Evolutionary conservation across 2,113 vertebrate species (phyloP).

Genomic region (Gobius niger): DNA sequence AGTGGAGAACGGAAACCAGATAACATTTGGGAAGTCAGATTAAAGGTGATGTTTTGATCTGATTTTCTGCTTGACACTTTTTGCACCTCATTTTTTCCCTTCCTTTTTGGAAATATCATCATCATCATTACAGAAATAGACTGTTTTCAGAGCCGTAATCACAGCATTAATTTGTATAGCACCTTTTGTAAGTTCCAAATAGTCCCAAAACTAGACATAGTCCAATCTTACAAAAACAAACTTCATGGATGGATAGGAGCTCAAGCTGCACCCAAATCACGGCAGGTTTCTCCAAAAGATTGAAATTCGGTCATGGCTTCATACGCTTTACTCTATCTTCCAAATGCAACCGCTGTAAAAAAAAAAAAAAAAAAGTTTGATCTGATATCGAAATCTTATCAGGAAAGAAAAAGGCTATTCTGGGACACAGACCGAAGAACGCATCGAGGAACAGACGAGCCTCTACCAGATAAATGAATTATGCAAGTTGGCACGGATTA

Average conservation of each 20-base stretch:
- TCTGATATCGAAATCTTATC: slow-evolving; percentile 10
- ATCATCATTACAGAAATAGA: too few species aligned
- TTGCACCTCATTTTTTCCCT: not conserved
- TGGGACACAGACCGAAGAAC: not conserved
- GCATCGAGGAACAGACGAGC: not conserved
- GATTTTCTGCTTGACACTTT: slow-evolving; percentile 17
- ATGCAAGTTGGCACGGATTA: slow-evolving; percentile 2
- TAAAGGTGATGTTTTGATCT: slow-evolving; percentile 17
- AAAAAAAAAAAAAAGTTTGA: not conserved
- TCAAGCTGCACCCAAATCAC: not conserved
- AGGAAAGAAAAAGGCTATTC: not conserved
- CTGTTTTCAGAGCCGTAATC: too few species aligned
- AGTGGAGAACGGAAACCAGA: slow-evolving; percentile 13
- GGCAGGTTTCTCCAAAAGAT: not conserved
- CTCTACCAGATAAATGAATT: not conserved
- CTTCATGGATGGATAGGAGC: not conserved
- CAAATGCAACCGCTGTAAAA: slow-evolving; percentile 4
- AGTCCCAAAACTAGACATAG: not conserved
- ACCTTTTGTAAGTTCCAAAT: too few species aligned
- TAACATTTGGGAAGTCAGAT: slow-evolving; percentile 27
- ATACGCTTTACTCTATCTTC: not conserved
- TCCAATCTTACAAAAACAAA: not conserved
- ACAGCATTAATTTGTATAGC: too few species aligned
- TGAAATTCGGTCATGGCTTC: not conserved
- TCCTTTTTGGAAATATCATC: not conserved